Conservation (phyloP, 2,797 vertebrate genomes). For the Hippopotamyrus pictus region DNA sequence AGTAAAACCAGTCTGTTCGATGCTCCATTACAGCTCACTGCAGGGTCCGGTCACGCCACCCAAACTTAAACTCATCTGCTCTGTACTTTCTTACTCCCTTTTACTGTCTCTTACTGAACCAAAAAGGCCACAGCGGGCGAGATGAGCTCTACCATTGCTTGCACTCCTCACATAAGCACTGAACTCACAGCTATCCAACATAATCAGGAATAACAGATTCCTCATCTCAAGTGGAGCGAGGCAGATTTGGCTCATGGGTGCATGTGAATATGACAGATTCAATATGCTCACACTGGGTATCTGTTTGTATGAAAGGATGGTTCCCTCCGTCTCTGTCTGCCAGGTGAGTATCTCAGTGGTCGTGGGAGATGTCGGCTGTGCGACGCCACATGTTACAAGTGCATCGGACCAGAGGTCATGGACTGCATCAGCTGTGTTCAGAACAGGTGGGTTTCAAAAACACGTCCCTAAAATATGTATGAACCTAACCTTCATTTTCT, state of each 20-base stretch:
- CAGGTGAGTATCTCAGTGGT: constrained; percentile 70
- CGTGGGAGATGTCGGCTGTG: constrained; percentile 64
- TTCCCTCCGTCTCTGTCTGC: constrained; percentile 10
- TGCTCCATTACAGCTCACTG: neutral
- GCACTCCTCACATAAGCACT: neutral
- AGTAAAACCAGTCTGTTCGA: neutral
- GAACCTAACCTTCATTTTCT: neutral
- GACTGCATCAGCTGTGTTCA: constrained; percentile 69
- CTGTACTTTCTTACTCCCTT: neutral
- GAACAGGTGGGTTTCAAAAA: constrained; percentile 51
- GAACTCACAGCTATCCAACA: neutral
- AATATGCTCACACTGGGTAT: neutral
- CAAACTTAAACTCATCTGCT: neutral
- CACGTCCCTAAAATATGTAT: neutral
- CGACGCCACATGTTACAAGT: constrained; percentile 69
- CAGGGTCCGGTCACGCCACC: neutral
- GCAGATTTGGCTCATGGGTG: neutral
- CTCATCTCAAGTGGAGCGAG: neutral
- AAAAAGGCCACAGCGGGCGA: neutral
- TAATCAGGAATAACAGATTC: neutral
- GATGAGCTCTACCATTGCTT: neutral
- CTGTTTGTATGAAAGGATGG: neutral
- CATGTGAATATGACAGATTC: neutral
- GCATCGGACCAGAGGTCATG: constrained; percentile 66
- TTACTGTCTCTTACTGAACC: neutral